Base-by-base conservation (phyloP, 2,888 invertebrate genomes). In the Monopis laevigella region DNA sequence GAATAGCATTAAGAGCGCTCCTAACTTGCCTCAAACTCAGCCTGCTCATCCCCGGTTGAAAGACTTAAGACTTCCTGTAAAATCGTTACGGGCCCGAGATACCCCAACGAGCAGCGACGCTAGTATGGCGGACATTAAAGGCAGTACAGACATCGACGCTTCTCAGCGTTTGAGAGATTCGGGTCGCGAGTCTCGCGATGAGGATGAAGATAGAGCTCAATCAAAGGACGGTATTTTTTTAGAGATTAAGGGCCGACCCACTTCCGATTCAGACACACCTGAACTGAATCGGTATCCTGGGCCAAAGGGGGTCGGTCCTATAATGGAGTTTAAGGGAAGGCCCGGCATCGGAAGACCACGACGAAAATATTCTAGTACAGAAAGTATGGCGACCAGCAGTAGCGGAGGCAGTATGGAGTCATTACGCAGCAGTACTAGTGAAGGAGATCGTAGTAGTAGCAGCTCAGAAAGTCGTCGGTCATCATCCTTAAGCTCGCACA, bases 351-450 rank as follows among this genome's bases (percentile, higher is more conserved):
- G 68, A 48, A 80, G 75, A 48, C 77, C 85, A 50, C 77, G 87
- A 46, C 75, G 86, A 48, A 80, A 80, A 51, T 90, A 87, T 65
- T 89, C 89, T 5, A 92, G 92, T 56, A 92, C 92, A 19, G 93
- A 93, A 68, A 92, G 92, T 64, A 91, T 93, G 86, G 91, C 91
- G 21, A 92, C 91, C 5, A 92, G 91, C 58, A 92, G 92, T 69
- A 92, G 92, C 59, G 91, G 90, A 39, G 92, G 91, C 30, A 93
- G 93, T 65, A 89, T 93, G 88, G 93, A 93, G 61, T 93, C 93
- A 42, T 74, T 93, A 47, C 85, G 91, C 47, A 92, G 92, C 68
- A 92, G 91, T 63, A 92, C 92, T 43, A 93, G 93, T 63, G 93
- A 93, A 66, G 92, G 92, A 19, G 92, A 92, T 58, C 82, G 92